phyloP scores from a whole-genome alignment of 2,797 vertebrate genomes.

The Apogon hyalosoma region DNA sequence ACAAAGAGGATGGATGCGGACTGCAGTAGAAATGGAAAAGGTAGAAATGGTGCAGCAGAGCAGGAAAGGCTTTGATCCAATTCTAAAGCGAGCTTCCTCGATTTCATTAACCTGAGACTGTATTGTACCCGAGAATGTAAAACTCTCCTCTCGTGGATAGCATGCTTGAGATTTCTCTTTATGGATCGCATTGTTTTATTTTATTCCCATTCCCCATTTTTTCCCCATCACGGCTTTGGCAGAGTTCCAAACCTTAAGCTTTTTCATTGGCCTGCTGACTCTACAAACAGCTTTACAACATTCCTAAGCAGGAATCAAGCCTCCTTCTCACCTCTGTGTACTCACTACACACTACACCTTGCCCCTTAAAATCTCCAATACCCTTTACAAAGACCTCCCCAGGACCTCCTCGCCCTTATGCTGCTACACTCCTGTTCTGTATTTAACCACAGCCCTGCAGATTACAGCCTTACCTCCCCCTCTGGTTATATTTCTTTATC shows the following conservation, averaged over 20 bases:
- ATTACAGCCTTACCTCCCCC: constrained; percentile 39
- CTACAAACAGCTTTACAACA: constrained; percentile 70
- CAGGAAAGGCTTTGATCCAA: constrained; percentile 35
- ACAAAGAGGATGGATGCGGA: constrained; percentile 36
- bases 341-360: constrained; percentile 59
- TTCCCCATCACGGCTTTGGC: constrained; percentile 48
- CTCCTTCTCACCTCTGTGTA: constrained; percentile 61
- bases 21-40: constrained; percentile 38
- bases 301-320: constrained; percentile 54
- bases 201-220: constrained; percentile 32
- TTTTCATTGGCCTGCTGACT: constrained; percentile 61
- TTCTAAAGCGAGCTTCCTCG: constrained; percentile 46
- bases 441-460: constrained; percentile 44
- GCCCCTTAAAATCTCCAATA: constrained; percentile 44
- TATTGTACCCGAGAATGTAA: constrained; percentile 39
- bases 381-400: constrained; percentile 55
- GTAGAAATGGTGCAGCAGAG: constrained; percentile 40
- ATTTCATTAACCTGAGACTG: constrained; percentile 44
- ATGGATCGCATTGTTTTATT: constrained; percentile 48
- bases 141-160: constrained; percentile 38
- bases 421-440: constrained; percentile 15
- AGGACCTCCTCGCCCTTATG: constrained; percentile 25
- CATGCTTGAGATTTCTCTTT: constrained; percentile 33
- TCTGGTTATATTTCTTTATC: constrained; percentile 55
- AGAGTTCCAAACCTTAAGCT: constrained; percentile 44